Base-by-base conservation (phyloP, 2,888 invertebrate genomes). In the Phaedon cochleariae region DNA sequence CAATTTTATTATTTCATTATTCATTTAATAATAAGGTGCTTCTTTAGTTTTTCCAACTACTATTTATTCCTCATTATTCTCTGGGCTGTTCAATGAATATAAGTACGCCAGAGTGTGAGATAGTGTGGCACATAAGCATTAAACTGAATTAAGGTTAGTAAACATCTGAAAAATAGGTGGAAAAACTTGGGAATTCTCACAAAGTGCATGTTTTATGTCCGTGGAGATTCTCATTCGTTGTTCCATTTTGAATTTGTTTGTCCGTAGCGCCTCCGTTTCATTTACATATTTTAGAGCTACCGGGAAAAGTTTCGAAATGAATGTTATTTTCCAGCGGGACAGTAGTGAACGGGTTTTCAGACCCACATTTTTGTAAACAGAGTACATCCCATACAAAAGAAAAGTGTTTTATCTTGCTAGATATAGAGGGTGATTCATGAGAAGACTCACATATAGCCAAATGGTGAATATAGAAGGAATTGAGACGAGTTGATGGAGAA, bases 181-280 rank as follows among this genome's bases (percentile, higher is more conserved):
- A 34, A 34, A 37, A 54, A 21, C 15, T 37, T 15, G 18, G 6
- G 21, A 37, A 54, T 22, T 18, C 21, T 37, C 17, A 15, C n/a
- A n/a, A 6, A 12, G 34, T 54, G 37, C 54, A 54, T 54, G 54
- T 54, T 54, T 34, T 54, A 54, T 54, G 37, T 22, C 34, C 15
- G 12, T 31, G 37, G 4, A 37, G 15, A 37, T 15, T 54, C 21
- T 4, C 37, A 34, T 37, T 21, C n/a, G n/a, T 37, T 37, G 22
- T 54, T 21, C 18, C 54, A 22, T 54, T 54, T 41, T 22, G 6
- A 21, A 37, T 34, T 37, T 37, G 21, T 54, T 41, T 54, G 21
- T 21, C 15, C 41, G 26, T 53, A 34, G 12, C 12, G 20, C 37
- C 21, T 37, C 37, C 34, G 34, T 22, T 37, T 37, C 20, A 41